Evolutionary conservation across 2,113 vertebrate species (phyloP).

Genomic region (Campylomormyrus numenius): DNA sequence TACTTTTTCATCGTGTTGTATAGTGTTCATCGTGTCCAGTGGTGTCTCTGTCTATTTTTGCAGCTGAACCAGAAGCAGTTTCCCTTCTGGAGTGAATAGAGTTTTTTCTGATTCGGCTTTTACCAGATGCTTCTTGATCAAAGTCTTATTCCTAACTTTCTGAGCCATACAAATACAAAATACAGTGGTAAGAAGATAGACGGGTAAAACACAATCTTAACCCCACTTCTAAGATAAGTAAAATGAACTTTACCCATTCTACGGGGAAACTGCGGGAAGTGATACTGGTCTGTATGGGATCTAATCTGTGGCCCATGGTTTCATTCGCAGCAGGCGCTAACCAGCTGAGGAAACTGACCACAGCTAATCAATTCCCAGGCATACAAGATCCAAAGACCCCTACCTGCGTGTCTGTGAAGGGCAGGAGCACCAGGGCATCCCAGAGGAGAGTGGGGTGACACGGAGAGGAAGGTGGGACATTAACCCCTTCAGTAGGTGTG

Average conservation of each 20-base stretch:
- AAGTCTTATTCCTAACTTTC: not conserved
- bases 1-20: too few species aligned
- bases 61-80: too few species aligned
- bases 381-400: not conserved
- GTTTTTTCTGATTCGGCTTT: too few species aligned
- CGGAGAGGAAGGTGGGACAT: not conserved
- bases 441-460: not conserved
- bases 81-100: too few species aligned
- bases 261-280: not conserved
- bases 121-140: not conserved
- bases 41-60: too few species aligned
- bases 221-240: not conserved
- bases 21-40: too few species aligned
- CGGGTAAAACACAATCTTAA: not conserved
- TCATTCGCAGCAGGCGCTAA: not conserved
- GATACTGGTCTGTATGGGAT: not conserved
- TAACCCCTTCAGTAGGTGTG: not conserved
- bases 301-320: not conserved
- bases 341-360: not conserved
- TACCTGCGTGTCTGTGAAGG: not conserved
- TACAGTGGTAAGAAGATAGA: not conserved
- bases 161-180: not conserved
- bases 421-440: not conserved
- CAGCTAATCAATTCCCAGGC: not conserved
- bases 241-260: not conserved